These are phyloP conservation scores for Gonioctena quinquepunctata DNA, from an alignment of 1,140 invertebrate species.

Conservation along the genomic window DNA sequence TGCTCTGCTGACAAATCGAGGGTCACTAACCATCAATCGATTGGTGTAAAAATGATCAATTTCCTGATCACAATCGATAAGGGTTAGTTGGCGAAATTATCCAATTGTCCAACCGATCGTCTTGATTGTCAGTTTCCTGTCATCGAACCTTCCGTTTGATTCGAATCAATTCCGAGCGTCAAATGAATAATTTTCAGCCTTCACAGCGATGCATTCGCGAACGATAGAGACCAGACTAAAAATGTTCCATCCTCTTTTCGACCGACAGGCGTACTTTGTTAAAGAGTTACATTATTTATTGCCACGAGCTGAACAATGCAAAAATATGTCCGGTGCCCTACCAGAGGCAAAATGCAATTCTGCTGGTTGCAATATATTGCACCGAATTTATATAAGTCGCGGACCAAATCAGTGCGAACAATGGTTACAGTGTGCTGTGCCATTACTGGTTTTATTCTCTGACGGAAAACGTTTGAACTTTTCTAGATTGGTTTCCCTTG, in stretches of 20 bases:
- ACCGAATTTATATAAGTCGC: slow-evolving; percentile 42
- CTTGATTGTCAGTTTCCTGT: too few species aligned
- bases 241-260: not conserved
- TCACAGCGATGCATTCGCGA: not conserved
- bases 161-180: slow-evolving; percentile 1
- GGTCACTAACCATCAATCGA: too few species aligned
- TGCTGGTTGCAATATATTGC: slow-evolving; percentile 41
- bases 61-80: too few species aligned
- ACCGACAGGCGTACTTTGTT: slow-evolving; percentile 41
- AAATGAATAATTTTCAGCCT: not conserved
- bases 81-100: too few species aligned
- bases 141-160: not conserved
- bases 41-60: too few species aligned
- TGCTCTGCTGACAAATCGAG: too few species aligned
- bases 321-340: slow-evolving; percentile 47
- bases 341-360: slow-evolving; percentile 44
- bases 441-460: not conserved
- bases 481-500: not conserved
- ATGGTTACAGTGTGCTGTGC: slow-evolving; percentile 2
- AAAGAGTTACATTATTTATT: slow-evolving; percentile 48
- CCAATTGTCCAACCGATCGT: too few species aligned
- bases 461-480: not conserved
- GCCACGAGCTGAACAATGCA: slow-evolving; percentile 45
- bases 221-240: not conserved
- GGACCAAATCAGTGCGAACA: slow-evolving; percentile 30